These are phyloP conservation scores for Bursaphelenchus okinawaensis DNA, from an alignment of 2,888 invertebrate genomes.

Conservation along the genomic window DNA sequence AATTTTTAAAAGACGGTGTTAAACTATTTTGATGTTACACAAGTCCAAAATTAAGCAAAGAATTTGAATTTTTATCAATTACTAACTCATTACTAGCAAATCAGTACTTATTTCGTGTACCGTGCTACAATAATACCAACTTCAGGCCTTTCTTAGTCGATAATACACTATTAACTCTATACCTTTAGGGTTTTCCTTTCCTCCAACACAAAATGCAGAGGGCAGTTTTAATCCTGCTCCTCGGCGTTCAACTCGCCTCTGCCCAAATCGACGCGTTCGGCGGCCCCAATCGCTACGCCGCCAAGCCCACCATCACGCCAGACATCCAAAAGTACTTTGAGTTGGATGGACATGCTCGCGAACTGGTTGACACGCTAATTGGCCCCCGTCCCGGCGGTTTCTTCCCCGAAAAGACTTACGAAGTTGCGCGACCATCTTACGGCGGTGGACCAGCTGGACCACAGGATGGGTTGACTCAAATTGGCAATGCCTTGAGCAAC, in stretches of 20 bases:
- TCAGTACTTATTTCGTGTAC: no score
- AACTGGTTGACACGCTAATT: slow-evolving; percentile 52
- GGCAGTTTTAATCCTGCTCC: neutral
- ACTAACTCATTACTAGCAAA: no score
- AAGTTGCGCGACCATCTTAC: slow-evolving; percentile 30
- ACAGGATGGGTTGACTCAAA: slow-evolving; percentile 35
- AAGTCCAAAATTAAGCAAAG: no score
- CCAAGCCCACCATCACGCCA: slow-evolving; percentile 56
- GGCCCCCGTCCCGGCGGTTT: slow-evolving; percentile 57
- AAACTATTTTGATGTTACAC: no score
- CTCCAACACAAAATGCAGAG: no score
- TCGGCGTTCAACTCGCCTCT: neutral
- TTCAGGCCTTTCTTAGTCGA: no score
- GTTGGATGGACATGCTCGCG: slow-evolving; percentile 56
- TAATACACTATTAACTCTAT: no score
- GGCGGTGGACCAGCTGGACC: slow-evolving; percentile 21
- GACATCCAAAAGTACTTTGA: slow-evolving; percentile 55
- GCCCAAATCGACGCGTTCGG: slow-evolving; percentile 24
- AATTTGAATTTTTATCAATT: no score
- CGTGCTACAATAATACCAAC: no score
- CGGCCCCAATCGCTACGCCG: slow-evolving; percentile 36
- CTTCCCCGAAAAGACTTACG: slow-evolving; percentile 57
- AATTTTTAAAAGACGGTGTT: no score
- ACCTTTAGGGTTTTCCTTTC: no score
- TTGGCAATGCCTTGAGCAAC: slow-evolving; percentile 52